Evolutionary conservation across 2,797 vertebrate genomes (phyloP).

Genomic region (Eremophila alpestris): DNA sequence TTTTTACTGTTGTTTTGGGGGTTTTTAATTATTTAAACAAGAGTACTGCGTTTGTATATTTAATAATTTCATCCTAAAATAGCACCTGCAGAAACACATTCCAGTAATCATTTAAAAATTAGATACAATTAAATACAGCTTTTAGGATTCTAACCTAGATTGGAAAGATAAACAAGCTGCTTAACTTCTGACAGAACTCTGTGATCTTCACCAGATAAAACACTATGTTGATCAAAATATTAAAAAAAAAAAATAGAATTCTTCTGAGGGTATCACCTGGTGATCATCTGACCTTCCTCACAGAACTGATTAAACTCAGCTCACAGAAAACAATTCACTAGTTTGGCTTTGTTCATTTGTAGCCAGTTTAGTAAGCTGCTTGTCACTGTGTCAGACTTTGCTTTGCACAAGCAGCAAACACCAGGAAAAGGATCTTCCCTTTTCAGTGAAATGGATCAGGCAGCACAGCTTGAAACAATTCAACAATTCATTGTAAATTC

Average conservation of each 20-base stretch:
- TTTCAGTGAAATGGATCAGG: neutral
- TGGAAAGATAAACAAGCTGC: neutral
- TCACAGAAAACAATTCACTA: neutral
- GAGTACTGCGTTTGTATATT: neutral
- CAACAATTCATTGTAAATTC: neutral
- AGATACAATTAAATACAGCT: neutral
- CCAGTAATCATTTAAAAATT: neutral
- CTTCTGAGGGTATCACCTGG: neutral
- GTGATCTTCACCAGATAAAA: neutral
- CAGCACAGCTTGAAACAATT: neutral
- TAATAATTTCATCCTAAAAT: neutral
- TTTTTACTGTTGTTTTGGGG: neutral
- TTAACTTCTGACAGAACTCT: neutral
- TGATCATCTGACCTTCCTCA: neutral
- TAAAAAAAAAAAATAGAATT: neutral
- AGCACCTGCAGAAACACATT: neutral
- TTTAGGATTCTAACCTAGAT: neutral
- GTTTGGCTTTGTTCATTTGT: neutral
- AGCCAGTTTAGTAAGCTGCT: neutral
- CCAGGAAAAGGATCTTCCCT: neutral
- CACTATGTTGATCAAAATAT: neutral
- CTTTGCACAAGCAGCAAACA: neutral
- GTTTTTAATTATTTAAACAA: neutral
- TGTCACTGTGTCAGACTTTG: neutral
- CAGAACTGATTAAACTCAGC: neutral